Evolutionary conservation across 2,113 vertebrate species (phyloP).

Genomic region (Cyanoramphus novaezelandiae): DNA sequence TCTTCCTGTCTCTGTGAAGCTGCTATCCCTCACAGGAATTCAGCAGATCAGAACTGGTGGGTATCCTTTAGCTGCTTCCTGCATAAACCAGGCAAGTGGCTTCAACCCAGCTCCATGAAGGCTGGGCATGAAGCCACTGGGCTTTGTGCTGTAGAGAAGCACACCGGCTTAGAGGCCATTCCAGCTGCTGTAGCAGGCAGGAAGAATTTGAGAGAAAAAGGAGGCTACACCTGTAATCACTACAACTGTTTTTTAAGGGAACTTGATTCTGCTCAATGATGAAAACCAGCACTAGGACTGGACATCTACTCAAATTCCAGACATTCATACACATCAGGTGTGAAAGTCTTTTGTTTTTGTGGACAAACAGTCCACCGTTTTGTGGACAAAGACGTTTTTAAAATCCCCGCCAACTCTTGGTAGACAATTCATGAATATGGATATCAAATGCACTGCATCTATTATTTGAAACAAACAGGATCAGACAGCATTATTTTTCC

Average conservation of each 20-base stretch:
- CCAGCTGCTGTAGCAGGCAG: background rate
- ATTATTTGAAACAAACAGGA: background rate
- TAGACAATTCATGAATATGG: background rate
- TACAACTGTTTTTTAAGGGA: background rate
- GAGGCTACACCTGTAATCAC: background rate
- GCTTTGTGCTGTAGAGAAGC: background rate
- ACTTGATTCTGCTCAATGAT: background rate
- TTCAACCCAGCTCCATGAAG: background rate
- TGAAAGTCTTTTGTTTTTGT: background rate
- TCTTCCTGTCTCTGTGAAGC: background rate
- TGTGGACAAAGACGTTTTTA: background rate
- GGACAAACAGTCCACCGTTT: background rate
- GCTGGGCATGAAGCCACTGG: background rate
- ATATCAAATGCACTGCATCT: background rate
- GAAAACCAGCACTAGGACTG: background rate
- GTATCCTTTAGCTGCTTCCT: background rate
- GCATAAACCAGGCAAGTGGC: background rate
- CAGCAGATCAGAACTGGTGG: background rate
- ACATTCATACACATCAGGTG: rapidly evolving
- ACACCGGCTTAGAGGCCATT: rapidly evolving
- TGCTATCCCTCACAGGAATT: background rate
- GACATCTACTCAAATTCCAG: background rate
- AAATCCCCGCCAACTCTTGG: background rate
- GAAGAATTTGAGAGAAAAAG: background rate
- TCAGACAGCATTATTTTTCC: background rate